Conservation (phyloP, 2,113 vertebrate genomes). For the Stegastes partitus region DNA sequence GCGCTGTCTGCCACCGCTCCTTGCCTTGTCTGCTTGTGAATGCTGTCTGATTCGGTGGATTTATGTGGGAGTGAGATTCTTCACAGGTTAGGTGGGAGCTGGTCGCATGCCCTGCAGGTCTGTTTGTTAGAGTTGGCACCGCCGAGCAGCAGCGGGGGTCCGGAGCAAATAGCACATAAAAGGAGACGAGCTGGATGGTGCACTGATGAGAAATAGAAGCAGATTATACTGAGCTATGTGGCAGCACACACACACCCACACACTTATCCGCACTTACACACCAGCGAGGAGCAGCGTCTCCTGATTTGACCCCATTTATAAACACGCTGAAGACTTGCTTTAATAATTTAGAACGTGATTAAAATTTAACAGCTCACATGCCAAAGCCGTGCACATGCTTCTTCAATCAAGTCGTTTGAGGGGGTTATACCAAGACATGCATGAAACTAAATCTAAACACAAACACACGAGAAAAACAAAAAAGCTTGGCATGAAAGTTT, state of each 20-base stretch:
- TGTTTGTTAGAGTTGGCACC: conserved; percentile 71
- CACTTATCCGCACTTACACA: background rate
- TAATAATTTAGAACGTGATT: conserved; percentile 3
- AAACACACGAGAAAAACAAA: background rate
- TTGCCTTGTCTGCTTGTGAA: conserved; percentile 27
- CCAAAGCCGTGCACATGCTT: conserved; percentile 4
- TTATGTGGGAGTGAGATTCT: conserved; percentile 48
- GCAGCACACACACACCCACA: conserved; percentile 12
- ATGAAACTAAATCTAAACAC: background rate
- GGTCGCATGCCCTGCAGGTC: conserved; percentile 42
- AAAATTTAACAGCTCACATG: conserved; percentile 24
- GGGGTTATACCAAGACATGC: background rate
- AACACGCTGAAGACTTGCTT: conserved; percentile 11
- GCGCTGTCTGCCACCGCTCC: conserved; percentile 11
- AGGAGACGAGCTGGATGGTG: conserved; percentile 48
- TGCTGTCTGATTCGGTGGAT: conserved; percentile 24
- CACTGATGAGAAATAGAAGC: conserved; percentile 56
- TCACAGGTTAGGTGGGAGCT: conserved; percentile 56
- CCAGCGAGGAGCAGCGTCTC: background rate
- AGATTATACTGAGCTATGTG: conserved; percentile 41
- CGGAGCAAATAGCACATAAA: conserved; percentile 58
- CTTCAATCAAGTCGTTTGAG: background rate
- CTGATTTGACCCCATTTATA: conserved; percentile 37
- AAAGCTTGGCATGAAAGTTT: background rate
- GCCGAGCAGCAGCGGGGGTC: conserved; percentile 28